Evolutionary conservation across 2,888 invertebrate species (phyloP).

Genomic region (Bhutanitis thaidina): DNA sequence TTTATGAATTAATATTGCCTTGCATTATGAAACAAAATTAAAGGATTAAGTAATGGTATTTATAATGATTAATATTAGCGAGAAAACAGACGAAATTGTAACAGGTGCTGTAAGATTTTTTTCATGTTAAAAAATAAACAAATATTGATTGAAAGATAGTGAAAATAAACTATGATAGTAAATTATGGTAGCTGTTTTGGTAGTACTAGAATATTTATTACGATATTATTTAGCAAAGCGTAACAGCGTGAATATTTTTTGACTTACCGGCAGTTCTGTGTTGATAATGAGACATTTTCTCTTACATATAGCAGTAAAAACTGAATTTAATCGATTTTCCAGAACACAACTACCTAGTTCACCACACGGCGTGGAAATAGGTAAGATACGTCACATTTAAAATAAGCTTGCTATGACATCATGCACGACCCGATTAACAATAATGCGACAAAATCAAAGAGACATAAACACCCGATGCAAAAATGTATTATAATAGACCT

Average conservation of each 20-base stretch:
- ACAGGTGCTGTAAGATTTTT: neutral
- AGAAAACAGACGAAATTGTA: neutral
- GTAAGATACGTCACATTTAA: constrained; percentile 67
- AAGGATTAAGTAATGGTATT: neutral
- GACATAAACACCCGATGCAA: constrained; percentile 35
- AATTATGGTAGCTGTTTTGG: neutral
- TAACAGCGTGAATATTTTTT: neutral
- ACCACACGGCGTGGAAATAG: constrained; percentile 51
- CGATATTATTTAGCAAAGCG: too few relatives aligned
- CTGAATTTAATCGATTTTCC: constrained; percentile 18
- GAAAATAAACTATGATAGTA: too few relatives aligned
- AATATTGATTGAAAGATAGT: too few relatives aligned
- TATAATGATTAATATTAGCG: too few relatives aligned
- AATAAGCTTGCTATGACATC: constrained; percentile 70
- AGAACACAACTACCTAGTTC: constrained; percentile 35
- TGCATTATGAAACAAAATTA: neutral
- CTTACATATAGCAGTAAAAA: constrained; percentile 17
- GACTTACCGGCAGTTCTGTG: constrained; percentile 55
- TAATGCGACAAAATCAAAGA: constrained; percentile 36
- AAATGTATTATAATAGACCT: constrained; percentile 8
- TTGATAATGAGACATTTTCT: constrained; percentile 50
- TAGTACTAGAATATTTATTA: too few relatives aligned
- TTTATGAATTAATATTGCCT: neutral
- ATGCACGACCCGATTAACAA: constrained; percentile 60
- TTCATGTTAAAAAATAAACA: too few relatives aligned